Evolutionary conservation across 2,888 invertebrate species (phyloP), one percentile per base, ranked within the genome.

Genomic region (Amphipoea lucens): DNA sequence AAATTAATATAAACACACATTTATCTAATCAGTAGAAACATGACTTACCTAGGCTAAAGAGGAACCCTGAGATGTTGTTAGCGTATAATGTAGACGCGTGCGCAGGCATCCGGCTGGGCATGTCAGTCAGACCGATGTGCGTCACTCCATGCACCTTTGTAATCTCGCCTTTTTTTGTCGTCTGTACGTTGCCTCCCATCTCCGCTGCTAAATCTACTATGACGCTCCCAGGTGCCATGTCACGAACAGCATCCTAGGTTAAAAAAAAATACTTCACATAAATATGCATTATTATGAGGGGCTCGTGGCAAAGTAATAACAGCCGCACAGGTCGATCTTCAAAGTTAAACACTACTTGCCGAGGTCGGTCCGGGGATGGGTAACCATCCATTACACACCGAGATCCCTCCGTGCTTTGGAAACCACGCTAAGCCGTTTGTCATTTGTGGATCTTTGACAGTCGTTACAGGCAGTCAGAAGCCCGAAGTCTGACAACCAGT

Each of bases 131-230:
- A 29, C 99, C 99, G 90, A 99, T 97, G 94, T 99, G 99, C 0
- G 98, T 98, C 48, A 99, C 98, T 87, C 98, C 98, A 85, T 98
- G 98, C 90, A 98, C 97, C 29, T 97, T 97, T 86, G 98, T 97
- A 69, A 98, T 96, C 94, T 98, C 97, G 20, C 98, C 99, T 36
- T 98, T 98, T 89, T 97, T 97, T 0, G 98, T 99, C 1, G 99
- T 99, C 94, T 98, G 98, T 70, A 98, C 96, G 95, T 99, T 99
- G 70, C 99, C 99, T 11, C 99, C 99, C 91, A 98, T 98, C 95
- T 99, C 99, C 0, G 99, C 98, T 0, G 99, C 99, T 90, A 99
- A 95, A 95, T 99, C 99, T 3, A 99, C 99, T 65, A 99, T 97
- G 48, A 99, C 99, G 87, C 98, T 98, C 51, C 99, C 99, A 0